These are phyloP conservation scores for Lethenteron camtschaticum DNA, from an alignment of 2,113 vertebrate species.

Conservation along the genomic window DNA sequence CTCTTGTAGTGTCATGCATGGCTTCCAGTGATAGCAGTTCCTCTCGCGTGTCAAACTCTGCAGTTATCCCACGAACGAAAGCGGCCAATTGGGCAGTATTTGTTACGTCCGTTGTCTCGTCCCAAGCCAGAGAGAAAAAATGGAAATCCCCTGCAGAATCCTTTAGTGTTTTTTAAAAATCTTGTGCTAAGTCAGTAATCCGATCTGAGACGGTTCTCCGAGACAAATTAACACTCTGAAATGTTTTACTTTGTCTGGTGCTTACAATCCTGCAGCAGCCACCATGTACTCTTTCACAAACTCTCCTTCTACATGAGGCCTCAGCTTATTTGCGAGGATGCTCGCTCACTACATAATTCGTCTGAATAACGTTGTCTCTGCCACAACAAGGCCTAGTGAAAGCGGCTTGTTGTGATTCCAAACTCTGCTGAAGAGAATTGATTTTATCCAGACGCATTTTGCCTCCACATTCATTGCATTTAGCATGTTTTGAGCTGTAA, in stretches of 20 bases:
- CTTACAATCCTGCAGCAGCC: constrained; percentile 8
- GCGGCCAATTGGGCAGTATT: constrained; percentile 12
- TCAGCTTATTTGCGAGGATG: constrained; percentile 11
- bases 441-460: constrained; percentile 11
- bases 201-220: constrained; percentile 11
- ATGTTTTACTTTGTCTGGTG: constrained; percentile 12
- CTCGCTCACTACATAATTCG: constrained; percentile 13
- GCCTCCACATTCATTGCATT: constrained; percentile 11
- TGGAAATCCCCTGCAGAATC: constrained; percentile 5
- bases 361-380: constrained; percentile 10
- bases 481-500: constrained; percentile 14
- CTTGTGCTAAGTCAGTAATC: constrained; percentile 12
- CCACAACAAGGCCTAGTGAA: constrained; percentile 8
- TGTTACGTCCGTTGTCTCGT: constrained; percentile 13
- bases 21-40: constrained; percentile 12
- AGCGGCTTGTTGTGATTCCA: constrained; percentile 8
- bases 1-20: constrained; percentile 9
- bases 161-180: constrained; percentile 11
- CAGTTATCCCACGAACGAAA: constrained; percentile 10
- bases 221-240: constrained; percentile 11
- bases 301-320: constrained; percentile 1
- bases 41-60: constrained; percentile 10
- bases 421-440: constrained; percentile 10
- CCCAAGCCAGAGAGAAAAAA: constrained; percentile 12
- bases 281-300: constrained; percentile 12